Percentiles rank a stretch among this genome's conserved stretches.
These are phyloP conservation scores for Antigone vipio DNA, from an alignment of 2,113 vertebrate genomes.

Conservation along the genomic window DNA sequence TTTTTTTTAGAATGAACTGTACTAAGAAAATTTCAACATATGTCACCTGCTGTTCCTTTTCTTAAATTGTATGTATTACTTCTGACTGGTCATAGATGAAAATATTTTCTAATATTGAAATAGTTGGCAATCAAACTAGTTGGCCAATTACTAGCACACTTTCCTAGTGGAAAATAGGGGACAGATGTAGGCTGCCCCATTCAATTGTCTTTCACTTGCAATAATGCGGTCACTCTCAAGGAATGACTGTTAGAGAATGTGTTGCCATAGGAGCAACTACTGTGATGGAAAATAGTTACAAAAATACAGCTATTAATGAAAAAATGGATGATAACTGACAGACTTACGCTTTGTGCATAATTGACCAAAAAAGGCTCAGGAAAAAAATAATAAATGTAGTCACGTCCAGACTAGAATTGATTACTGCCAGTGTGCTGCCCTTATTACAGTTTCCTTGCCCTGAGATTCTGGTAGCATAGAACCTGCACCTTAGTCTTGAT, in stretches of 20 bases:
- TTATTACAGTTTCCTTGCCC: background rate
- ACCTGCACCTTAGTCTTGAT: background rate
- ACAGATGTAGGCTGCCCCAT: slow-evolving; percentile 16
- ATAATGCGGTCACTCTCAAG: background rate
- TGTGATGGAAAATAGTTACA: slow-evolving; percentile 12
- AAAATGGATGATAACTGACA: background rate
- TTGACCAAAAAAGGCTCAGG: background rate
- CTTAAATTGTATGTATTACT: background rate
- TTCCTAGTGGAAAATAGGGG: background rate
- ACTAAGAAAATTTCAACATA: background rate
- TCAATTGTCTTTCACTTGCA: background rate
- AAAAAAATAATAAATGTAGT: background rate
- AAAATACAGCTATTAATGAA: slow-evolving; percentile 21
- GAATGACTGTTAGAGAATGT: background rate
- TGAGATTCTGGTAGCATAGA: background rate
- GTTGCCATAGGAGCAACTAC: slow-evolving; percentile 30
- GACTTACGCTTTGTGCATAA: background rate
- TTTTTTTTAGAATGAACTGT: background rate
- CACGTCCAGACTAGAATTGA: background rate
- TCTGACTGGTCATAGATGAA: background rate
- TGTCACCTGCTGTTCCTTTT: background rate
- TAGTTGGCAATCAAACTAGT: background rate
- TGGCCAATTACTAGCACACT: background rate
- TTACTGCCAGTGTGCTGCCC: background rate
- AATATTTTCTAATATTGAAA: slow-evolving; percentile 18